A percentile compares a stretch with the other conserved stretches of the same genome.
Conservation (phyloP, 2,113 vertebrate species). For the Prochilodus magdalenae region DNA sequence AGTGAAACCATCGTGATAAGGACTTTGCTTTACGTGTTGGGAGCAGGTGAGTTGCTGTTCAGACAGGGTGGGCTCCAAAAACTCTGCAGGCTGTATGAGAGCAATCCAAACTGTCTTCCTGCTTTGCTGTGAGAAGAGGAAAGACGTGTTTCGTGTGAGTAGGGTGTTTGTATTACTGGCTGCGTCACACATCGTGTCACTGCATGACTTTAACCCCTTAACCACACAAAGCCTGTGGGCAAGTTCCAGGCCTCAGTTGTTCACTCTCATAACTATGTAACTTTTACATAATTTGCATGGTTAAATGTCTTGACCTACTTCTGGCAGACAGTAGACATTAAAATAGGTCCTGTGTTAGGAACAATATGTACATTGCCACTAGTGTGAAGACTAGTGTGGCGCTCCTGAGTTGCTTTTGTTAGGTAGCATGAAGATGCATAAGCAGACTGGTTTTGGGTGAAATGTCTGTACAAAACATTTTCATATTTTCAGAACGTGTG, state of each 20-base stretch:
- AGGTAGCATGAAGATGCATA: not conserved
- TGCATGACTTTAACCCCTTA: not conserved
- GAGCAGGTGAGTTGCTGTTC: not conserved
- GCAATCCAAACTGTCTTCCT: not conserved
- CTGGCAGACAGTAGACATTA: too few species aligned
- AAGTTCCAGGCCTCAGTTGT: not conserved
- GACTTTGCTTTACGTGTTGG: too few species aligned
- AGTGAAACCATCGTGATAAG: too few species aligned
- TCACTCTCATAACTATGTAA: not conserved
- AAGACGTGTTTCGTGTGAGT: not conserved
- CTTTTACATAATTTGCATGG: too few species aligned
- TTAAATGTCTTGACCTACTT: too few species aligned
- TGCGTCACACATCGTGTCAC: not conserved
- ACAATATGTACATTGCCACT: too few species aligned
- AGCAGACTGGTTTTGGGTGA: not conserved
- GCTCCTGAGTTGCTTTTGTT: not conserved
- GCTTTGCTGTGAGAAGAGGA: not conserved
- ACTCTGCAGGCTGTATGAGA: not conserved
- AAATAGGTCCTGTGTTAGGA: too few species aligned
- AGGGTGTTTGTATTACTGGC: not conserved
- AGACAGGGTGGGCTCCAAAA: not conserved
- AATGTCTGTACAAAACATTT: slow-evolving; percentile 33
- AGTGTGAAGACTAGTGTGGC: not conserved
- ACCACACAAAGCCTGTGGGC: not conserved
- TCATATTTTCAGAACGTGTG: not conserved